Percentiles rank a stretch among this genome's conserved stretches.
Conservation (phyloP, 2,888 invertebrate genomes). For the Macrosoma leucophasiata region DNA sequence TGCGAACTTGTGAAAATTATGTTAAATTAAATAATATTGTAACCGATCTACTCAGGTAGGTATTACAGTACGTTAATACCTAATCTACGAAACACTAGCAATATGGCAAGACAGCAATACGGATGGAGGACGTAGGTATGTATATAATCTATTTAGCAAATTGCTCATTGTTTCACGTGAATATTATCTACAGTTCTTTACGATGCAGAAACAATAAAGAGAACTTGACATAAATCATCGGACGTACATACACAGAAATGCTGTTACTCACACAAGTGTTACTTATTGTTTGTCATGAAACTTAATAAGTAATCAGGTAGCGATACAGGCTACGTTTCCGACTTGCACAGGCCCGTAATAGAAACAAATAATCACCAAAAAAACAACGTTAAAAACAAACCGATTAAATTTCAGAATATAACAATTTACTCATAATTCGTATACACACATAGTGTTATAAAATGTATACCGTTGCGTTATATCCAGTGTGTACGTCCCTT, state of each 20-base stretch:
- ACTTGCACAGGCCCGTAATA: constrained; percentile 53
- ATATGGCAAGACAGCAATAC: constrained; percentile 73
- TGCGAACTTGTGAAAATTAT: constrained; percentile 6
- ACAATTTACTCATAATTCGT: constrained; percentile 56
- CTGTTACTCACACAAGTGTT: constrained; percentile 49
- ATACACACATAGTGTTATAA: constrained; percentile 52
- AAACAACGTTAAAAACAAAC: constrained; percentile 34
- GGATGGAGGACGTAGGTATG: constrained; percentile 63
- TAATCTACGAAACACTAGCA: constrained; percentile 64
- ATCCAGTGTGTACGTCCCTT: constrained; percentile 46
- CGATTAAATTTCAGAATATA: constrained; percentile 39
- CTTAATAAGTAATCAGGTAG: constrained; percentile 39
- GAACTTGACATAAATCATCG: constrained; percentile 64
- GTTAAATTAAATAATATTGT: constrained; percentile 10
- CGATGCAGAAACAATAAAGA: constrained; percentile 69
- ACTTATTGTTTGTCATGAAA: constrained; percentile 53
- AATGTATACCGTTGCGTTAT: constrained; percentile 28
- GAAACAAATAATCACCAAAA: constrained; percentile 35
- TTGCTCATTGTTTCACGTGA: constrained; percentile 70
- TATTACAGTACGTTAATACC: constrained; percentile 42
- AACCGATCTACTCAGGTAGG: constrained; percentile 28
- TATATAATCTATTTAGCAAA: constrained; percentile 71
- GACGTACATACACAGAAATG: constrained; percentile 54
- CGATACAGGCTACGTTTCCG: constrained; percentile 22
- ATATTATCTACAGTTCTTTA: constrained; percentile 63